Base-by-base conservation (phyloP, 2,113 vertebrate species). In the Pipra filicauda region DNA sequence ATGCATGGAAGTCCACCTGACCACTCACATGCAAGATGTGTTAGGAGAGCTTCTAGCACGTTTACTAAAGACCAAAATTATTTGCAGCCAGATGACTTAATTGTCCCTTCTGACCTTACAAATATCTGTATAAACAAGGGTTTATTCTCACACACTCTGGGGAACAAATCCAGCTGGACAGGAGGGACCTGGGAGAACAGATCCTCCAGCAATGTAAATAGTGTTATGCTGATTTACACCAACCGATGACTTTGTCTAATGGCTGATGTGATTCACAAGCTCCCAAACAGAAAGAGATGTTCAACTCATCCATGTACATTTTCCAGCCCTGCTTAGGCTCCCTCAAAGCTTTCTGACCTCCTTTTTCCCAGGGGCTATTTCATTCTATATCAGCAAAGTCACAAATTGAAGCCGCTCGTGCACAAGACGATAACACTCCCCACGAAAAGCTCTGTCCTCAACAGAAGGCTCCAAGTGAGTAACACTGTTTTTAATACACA, bases 81-180 rank as follows among this genome's bases (percentile, higher is more conserved):
- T 73, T 89, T 93, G 88, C 28, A 23, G 91, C n/a, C 57, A 75
- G 71, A 94, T 95, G 76, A 96, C 82, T 84, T 91, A 80, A 92
- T 62, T 80, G 88, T 82, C 70, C 92, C 85, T 81, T 75, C 86
- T 89, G 92, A 92, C 90, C 85, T 92, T 84, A 72, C 37, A 93
- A 54, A 87, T 84, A 72, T 93, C 76, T 79, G 58, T 91, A 82
- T 70, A 94, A 96, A 95, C 92, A 91, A 81, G 65, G 69, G 37
- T 61, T 95, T 96, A 72, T 77, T 91, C 88, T 94, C 72, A 62
- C 70, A 75, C 69, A 75, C 88, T 86, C 90, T 59, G 37, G 92
- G 76, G 90, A 93, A 72, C 31, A 22, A 75, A 75, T 78, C 90
- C 93, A 96, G 93, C 88, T 92, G 85, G 79, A 61, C 33, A 88